Base-by-base conservation (phyloP, 2,888 invertebrate genomes). In the Archips xylosteana region DNA sequence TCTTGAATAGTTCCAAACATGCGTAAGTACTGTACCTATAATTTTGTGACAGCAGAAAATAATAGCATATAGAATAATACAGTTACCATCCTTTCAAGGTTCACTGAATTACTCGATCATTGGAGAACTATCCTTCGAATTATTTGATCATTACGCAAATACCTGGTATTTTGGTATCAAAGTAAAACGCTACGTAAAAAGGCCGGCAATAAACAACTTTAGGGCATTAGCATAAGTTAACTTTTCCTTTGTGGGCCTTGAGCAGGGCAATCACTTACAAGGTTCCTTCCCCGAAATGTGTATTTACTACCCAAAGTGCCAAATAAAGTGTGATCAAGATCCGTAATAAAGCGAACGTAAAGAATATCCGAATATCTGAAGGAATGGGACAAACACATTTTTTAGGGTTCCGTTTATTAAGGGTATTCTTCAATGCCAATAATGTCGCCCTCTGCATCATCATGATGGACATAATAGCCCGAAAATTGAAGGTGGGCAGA, bases 271-370 rank as follows among this genome's bases (percentile, higher is more conserved):
- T 73, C 69, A 69, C 73, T 73, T 69, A 69, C 67, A 68, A 63
- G 69, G 69, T 42, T 60, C 15, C 36, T 60, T 47, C 69, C 59
- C 39, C 69, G 57, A 73, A 73, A 73, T 69, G 68, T 60, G 73
- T 73, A 73, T 73, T 73, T 73, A 73, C 73, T 64, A 64, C 73
- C 73, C 39, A 69, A 73, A 73, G 64, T 64, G 69, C 64, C 64
- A 63, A 73, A 68, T 71, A 71, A 71, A 75, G 71, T 67, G 71
- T 75, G 75, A 75, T 75, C 71, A 71, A 75, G 75, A 64, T 71
- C 51, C 49, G 71, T 68, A 75, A 75, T 75, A 75, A 71, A 75
- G 63, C 45, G 71, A 45, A 62, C 60, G 64, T 71, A 71, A 71
- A 71, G 45, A 75, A 75, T 75, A 70, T 67, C 67, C 51, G 75